These are phyloP conservation scores for Corythornis cristatus DNA, from an alignment of 2,113 vertebrate genomes.

Conservation along the genomic window DNA sequence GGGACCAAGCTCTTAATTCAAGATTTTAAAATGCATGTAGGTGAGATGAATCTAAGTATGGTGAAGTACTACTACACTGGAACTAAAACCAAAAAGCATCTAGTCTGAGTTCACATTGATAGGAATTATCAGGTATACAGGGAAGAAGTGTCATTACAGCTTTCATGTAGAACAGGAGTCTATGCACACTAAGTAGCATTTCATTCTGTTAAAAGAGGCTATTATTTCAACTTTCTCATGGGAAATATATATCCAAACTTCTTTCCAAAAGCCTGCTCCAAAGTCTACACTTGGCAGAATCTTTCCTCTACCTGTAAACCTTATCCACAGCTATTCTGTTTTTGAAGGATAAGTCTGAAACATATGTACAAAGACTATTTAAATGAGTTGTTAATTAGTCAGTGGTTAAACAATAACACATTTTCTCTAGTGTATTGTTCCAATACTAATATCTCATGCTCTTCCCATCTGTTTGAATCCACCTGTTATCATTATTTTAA, in stretches of 20 bases:
- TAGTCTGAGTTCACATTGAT: not conserved
- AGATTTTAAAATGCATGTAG: not conserved
- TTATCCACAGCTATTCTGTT: not conserved
- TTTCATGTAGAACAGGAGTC: not conserved
- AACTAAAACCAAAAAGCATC: not conserved
- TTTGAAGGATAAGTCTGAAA: not conserved
- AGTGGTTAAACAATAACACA: constrained; percentile 33
- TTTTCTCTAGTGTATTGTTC: constrained; percentile 39
- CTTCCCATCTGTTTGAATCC: constrained; percentile 49
- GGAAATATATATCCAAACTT: not conserved
- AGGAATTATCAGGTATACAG: not conserved
- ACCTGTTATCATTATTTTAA: constrained; percentile 40
- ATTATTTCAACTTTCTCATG: not conserved
- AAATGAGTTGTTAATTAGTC: constrained; percentile 57
- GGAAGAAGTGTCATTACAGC: not conserved
- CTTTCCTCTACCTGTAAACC: not conserved
- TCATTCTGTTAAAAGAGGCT: not conserved
- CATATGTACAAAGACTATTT: constrained; percentile 30
- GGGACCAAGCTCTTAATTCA: not conserved
- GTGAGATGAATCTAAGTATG: not conserved
- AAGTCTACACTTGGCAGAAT: not conserved
- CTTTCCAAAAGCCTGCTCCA: not conserved
- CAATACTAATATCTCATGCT: constrained; percentile 14
- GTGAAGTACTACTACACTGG: not conserved
- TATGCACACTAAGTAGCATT: not conserved